Percentiles rank a stretch among this genome's conserved stretches.
Evolutionary conservation across 2,888 invertebrate genomes (phyloP).

Genomic region (Tetranychus truncatus): DNA sequence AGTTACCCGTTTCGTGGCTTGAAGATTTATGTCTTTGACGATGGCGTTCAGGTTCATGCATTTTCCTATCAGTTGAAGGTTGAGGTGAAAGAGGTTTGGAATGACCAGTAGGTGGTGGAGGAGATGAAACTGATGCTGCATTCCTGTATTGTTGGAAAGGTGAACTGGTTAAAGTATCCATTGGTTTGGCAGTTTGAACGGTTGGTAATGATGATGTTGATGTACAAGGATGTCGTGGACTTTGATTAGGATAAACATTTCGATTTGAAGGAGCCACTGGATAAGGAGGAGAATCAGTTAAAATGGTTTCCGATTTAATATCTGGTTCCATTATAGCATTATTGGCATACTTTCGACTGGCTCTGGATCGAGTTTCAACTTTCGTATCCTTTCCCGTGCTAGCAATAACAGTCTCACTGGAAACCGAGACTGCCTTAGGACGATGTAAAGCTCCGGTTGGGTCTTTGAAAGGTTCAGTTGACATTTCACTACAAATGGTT

Average conservation of each 20-base stretch:
- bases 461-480: constrained; percentile 20
- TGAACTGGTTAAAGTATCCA: neutral
- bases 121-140: too few relatives aligned
- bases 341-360: constrained; percentile 15
- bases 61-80: too few relatives aligned
- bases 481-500: constrained; percentile 19
- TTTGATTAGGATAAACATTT: neutral
- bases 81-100: too few relatives aligned
- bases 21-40: too few relatives aligned
- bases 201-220: neutral
- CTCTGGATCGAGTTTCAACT: constrained; percentile 18
- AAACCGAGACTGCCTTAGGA: constrained; percentile 14
- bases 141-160: too few relatives aligned
- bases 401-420: constrained; percentile 20
- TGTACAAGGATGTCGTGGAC: too few relatives aligned
- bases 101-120: too few relatives aligned
- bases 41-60: too few relatives aligned
- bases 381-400: constrained; percentile 17
- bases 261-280: neutral
- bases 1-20: too few relatives aligned
- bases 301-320: constrained; percentile 4
- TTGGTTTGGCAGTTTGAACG: neutral
- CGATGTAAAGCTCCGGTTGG: constrained; percentile 11
- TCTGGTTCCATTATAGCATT: neutral
- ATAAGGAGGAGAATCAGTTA: constrained; percentile 3